A percentile compares a stretch with the other conserved stretches of the same genome.
Evolutionary conservation across 2,888 invertebrate species (phyloP).

Genomic region (Mycogona germanica): DNA sequence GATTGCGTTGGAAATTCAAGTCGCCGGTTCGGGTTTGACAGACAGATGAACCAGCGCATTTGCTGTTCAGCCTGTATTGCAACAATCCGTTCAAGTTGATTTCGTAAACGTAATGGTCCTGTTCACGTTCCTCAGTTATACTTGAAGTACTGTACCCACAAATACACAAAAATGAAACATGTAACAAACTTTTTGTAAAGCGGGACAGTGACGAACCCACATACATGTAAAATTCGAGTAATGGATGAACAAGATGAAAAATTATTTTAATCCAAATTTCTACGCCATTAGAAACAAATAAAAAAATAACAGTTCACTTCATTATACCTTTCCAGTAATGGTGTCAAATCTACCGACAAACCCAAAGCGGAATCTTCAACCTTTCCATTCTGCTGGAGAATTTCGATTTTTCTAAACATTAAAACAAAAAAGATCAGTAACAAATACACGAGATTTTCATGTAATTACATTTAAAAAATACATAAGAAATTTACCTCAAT

Average conservation of each 20-base stretch:
- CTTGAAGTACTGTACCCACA: neutral
- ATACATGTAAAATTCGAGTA: no score
- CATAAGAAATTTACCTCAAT: neutral
- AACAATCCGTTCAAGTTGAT: neutral
- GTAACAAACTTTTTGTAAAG: no score
- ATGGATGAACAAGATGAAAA: no score
- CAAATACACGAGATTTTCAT: neutral
- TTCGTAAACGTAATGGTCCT: neutral
- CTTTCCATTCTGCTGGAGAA: conserved; percentile 1
- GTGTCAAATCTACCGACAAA: conserved; percentile 1
- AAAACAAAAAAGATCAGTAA: neutral
- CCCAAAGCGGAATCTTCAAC: neutral
- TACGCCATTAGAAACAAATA: neutral
- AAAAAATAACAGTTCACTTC: neutral
- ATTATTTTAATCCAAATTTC: neutral
- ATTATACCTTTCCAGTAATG: neutral
- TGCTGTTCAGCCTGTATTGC: neutral
- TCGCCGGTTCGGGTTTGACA: neutral
- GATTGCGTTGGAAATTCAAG: neutral
- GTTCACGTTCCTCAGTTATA: neutral
- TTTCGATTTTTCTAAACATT: neutral
- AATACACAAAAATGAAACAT: no score
- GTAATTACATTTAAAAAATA: neutral
- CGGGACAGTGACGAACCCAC: no score
- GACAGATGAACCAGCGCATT: conserved; percentile 2